A percentile compares a stretch with the other conserved stretches of the same genome.
Evolutionary conservation across 2,113 vertebrate species (phyloP).

Genomic region (Myiozetetes cayanensis): DNA sequence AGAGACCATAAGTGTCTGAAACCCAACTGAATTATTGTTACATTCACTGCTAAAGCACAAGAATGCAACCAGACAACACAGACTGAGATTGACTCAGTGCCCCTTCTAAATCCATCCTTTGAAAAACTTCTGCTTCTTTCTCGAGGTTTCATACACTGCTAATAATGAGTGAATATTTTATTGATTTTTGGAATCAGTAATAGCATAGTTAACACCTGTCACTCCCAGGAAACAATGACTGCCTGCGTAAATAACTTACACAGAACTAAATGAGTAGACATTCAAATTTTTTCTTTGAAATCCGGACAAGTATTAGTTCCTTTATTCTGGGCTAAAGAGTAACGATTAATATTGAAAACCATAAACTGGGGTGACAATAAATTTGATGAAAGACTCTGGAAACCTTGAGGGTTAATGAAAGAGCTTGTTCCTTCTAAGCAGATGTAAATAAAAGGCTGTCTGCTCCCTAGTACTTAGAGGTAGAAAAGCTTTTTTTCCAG

Average conservation of each 20-base stretch:
- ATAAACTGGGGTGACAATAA: background rate
- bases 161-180: background rate
- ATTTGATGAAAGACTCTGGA: background rate
- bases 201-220: background rate
- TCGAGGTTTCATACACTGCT: background rate
- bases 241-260: background rate
- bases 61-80: background rate
- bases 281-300: background rate
- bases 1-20: background rate
- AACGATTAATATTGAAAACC: background rate
- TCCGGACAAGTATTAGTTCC: background rate
- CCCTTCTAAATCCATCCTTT: background rate
- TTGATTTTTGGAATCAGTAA: background rate
- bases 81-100: background rate
- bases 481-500: background rate
- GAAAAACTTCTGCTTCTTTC: background rate
- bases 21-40: background rate
- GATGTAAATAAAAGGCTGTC: background rate
- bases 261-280: background rate
- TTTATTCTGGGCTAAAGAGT: background rate
- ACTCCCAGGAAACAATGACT: background rate
- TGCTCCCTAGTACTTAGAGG: background rate
- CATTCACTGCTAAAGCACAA: background rate
- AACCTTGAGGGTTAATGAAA: background rate
- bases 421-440: background rate